Base-by-base conservation (phyloP, 2,888 invertebrate species). In the Phaedon cochleariae region DNA sequence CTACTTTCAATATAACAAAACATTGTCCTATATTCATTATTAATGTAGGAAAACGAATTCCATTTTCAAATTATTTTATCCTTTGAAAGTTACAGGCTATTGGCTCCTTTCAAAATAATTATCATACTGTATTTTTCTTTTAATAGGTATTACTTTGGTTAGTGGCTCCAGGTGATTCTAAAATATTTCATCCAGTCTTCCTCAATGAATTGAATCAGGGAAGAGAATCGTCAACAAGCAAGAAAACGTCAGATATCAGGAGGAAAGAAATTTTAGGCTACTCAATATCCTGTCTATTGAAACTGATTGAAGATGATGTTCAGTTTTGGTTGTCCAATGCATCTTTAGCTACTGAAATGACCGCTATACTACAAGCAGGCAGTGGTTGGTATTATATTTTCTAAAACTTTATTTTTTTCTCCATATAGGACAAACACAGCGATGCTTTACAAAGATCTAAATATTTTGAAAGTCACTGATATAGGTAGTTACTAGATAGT, bases 161-260 rank as follows among this genome's bases (percentile, higher is more conserved):
- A 20, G 89, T 97, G 12, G 91, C 92, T 49, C 94, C 96, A 0
- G 90, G 92, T 46, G 92, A 95, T 78, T 86, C 90, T 0, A 87
- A 88, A 55, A 90, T 92, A 69, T 96, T 97, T 80, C 94, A 95
- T 83, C 96, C 96, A 0, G 86, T 86, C 64, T 89, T 95, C 57
- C 88, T 93, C 1, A 87, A 89, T 41, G 88, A 90, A 74, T 85
- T 98, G 12, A 89, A 91, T 70, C 86, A 88, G 67, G 96, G 96
- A 0, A 89, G 94, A 69, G 85, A 86, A 29, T 90, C 90, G 76
- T 88, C 90, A 10, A 86, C 87, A 12, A 91, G 90, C 55, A 94
- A 94, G 82, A 95, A 95, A 78, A 88, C 92, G 26, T 82, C 87
- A 0, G 87, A 87, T 26, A 77, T 90, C 15, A 84, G 93, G 29